A percentile compares a stretch with the other conserved stretches of the same genome.
Evolutionary conservation across 2,888 invertebrate genomes (phyloP).

Genomic region (Drosophila antonietae): DNA sequence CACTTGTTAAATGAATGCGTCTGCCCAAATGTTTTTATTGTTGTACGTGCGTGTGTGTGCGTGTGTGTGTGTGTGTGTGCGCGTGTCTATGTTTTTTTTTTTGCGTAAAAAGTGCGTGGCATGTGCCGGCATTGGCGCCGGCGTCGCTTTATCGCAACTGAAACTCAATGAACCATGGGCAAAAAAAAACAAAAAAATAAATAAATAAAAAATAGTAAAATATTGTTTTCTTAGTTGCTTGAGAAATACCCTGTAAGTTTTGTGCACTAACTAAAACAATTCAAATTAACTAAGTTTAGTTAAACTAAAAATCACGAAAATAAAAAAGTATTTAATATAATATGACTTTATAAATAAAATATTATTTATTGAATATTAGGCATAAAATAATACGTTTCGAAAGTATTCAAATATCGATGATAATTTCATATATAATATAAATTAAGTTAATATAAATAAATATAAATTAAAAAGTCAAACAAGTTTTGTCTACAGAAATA

Average conservation of each 20-base stretch:
- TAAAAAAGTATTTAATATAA: not conserved
- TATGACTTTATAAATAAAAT: no score
- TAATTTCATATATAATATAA: not conserved
- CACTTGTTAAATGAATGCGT: conserved; percentile 44
- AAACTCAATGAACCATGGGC: conserved; percentile 64
- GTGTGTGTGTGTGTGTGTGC: not conserved
- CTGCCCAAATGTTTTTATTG: not conserved
- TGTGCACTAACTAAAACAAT: not conserved
- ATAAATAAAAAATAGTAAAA: conserved; percentile 21
- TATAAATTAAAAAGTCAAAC: no score
- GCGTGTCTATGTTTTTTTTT: conserved; percentile 2
- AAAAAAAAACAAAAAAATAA: conserved; percentile 26
- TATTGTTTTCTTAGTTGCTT: not conserved
- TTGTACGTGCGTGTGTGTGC: not conserved
- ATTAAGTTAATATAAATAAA: no score
- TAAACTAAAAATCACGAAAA: not conserved
- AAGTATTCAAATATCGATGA: not conserved
- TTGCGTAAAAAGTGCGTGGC: conserved; percentile 64
- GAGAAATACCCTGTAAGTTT: not conserved
- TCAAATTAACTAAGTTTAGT: not conserved
- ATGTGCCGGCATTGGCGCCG: conserved; percentile 21
- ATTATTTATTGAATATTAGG: not conserved
- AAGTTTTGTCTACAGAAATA: no score
- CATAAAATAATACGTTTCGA: not conserved
- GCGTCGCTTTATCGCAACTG: conserved; percentile 53